Percentiles rank a stretch among this genome's conserved stretches.
Conservation (phyloP, 1,140 invertebrate species). For the Mesaphorura yosii region DNA sequence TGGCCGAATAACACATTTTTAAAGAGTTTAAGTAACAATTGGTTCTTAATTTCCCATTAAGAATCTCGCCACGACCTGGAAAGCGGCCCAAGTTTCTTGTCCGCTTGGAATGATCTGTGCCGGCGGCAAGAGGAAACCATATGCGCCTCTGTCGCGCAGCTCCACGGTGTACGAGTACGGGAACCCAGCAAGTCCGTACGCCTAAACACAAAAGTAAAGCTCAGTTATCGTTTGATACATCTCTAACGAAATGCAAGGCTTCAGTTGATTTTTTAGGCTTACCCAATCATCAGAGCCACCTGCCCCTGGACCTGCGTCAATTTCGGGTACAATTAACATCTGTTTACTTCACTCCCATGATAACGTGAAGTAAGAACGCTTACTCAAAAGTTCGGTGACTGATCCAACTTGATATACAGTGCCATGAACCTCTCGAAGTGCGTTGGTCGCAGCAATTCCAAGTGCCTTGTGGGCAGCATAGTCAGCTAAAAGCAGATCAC, state of each 20-base stretch:
- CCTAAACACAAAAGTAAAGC: no score
- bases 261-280: no score
- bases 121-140: background rate
- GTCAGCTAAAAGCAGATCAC: no score
- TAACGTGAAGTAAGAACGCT: background rate
- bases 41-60: background rate
- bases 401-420: background rate
- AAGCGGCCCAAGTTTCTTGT: background rate
- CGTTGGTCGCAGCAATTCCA: background rate
- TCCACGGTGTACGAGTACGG: background rate
- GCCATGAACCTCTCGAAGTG: background rate
- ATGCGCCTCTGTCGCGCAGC: background rate
- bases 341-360: background rate
- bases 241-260: no score
- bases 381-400: background rate
- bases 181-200: background rate
- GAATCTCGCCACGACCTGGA: slow-evolving; percentile 1
- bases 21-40: background rate
- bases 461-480: background rate
- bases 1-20: background rate
- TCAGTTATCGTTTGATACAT: no score
- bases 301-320: background rate
- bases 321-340: background rate
- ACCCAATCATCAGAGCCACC: background rate
- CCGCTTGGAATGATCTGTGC: slow-evolving; percentile 3